Base-by-base conservation (phyloP, 2,113 vertebrate genomes). In the Tetrao urogallus region DNA sequence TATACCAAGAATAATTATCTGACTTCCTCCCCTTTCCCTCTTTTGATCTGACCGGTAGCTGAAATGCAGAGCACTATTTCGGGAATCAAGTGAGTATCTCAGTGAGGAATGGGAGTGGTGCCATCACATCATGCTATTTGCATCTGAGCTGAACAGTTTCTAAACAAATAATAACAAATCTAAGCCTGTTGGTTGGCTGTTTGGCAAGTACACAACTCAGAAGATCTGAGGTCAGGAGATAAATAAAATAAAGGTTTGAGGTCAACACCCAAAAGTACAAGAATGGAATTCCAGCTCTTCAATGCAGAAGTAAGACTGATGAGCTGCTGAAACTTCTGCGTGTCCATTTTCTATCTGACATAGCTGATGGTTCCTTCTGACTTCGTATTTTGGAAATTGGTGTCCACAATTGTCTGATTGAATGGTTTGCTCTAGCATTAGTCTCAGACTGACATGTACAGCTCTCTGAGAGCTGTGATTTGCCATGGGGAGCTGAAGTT, bases 111-210 rank as follows among this genome's bases (percentile, higher is more conserved):
- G 3, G 1, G 4, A 32, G 38, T 40, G 8, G 52, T 13, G 28
- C 18, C 13, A 3, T 24, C 1, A 5, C 47, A 0, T 13, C 7
- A 18, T 4, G 65, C 32, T 3, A 3, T 19, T 19, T 21, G 20
- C 11, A 1, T 25, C 69, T 6, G 69, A 34, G 27, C 28, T 13
- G 11, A 20, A 43, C 24, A 27, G 7, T 34, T 43, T 67, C 36
- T 40, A 17, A 50, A 27, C 10, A 21, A n/a, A 25, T 6, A 3
- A 8, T 10, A 13, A 15, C 21, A 3, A n/a, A 15, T 18, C 13
- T 6, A 18, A 30, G 60, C 47, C 30, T 15, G 5, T 15, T 34
- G 11, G 22, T 10, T 27, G 45, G 22, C 19, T 19, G 15, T 5
- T 22, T 17, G 47, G 40, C 7, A 25, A 45, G 38, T 21, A 25